These are phyloP conservation scores for Leptopilina syphax DNA, from an alignment of 2,888 invertebrate species.

Conservation along the genomic window DNA sequence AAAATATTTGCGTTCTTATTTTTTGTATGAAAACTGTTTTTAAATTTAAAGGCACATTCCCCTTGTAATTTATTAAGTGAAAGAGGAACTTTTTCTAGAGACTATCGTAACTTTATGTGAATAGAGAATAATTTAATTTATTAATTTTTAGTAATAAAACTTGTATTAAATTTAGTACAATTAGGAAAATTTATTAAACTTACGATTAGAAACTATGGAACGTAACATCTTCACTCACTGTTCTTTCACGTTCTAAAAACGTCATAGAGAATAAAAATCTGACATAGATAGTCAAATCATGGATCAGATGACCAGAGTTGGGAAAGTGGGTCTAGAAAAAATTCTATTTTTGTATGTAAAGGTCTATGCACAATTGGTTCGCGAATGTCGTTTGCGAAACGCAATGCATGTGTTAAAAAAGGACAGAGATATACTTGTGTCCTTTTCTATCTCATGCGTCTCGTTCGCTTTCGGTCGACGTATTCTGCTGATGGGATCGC, in stretches of 20 bases:
- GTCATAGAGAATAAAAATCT: constrained; percentile 40
- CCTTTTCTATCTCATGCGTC: too few species aligned
- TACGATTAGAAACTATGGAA: constrained; percentile 67
- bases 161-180: constrained; percentile 54
- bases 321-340: too few species aligned
- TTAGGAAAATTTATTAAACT: constrained; percentile 57
- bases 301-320: too few species aligned
- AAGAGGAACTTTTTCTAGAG: neutral
- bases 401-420: too few species aligned
- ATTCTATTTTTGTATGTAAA: too few species aligned
- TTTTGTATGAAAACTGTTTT: neutral
- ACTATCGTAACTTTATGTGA: neutral
- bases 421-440: too few species aligned
- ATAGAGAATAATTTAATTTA: neutral
- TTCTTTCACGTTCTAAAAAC: constrained; percentile 54
- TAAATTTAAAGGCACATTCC: neutral
- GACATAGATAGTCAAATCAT: too few species aligned
- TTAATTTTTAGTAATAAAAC: constrained; percentile 41
- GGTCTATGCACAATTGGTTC: too few species aligned
- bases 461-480: too few species aligned
- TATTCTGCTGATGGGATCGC: too few species aligned
- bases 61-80: neutral
- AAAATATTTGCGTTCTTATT: constrained; percentile 10
- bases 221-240: constrained; percentile 69
- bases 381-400: too few species aligned